These are phyloP conservation scores for Tetranychus piercei DNA, from an alignment of 2,888 invertebrate species.

Conservation along the genomic window DNA sequence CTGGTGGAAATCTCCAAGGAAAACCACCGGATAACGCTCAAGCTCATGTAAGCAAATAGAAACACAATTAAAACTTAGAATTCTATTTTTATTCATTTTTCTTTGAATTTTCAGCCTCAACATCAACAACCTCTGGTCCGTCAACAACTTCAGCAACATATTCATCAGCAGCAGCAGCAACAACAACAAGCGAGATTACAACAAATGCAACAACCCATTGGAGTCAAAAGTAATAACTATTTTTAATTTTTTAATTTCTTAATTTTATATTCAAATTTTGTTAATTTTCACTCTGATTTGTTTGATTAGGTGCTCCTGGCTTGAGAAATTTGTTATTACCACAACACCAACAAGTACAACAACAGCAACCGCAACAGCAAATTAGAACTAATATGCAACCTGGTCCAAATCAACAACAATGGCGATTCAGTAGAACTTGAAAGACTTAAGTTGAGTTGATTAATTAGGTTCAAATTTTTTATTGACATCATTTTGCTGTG, in stretches of 20 bases:
- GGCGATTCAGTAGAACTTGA: neutral
- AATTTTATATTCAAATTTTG: neutral
- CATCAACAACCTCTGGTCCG: constrained; percentile 20
- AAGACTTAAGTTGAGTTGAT: too few species aligned
- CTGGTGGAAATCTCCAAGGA: too few species aligned
- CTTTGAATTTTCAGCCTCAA: constrained; percentile 14
- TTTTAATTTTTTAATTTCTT: neutral
- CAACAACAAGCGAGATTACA: constrained; percentile 30
- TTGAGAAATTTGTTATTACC: neutral
- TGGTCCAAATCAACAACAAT: neutral
- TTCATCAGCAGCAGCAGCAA: constrained; percentile 34
- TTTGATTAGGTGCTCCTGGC: neutral
- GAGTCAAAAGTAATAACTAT: neutral
- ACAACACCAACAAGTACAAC: neutral
- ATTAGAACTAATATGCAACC: neutral
- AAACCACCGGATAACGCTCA: too few species aligned
- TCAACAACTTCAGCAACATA: constrained; percentile 31
- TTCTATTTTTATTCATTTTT: too few species aligned
- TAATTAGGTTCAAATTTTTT: too few species aligned
- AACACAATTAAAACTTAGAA: too few species aligned
- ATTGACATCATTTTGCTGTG: too few species aligned
- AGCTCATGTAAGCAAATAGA: too few species aligned
- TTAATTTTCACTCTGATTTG: neutral
- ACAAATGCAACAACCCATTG: constrained; percentile 28
- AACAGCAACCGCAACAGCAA: neutral